phyloP scores from a whole-genome alignment of 2,888 invertebrate species.

The Petrolisthes manimaculis region DNA sequence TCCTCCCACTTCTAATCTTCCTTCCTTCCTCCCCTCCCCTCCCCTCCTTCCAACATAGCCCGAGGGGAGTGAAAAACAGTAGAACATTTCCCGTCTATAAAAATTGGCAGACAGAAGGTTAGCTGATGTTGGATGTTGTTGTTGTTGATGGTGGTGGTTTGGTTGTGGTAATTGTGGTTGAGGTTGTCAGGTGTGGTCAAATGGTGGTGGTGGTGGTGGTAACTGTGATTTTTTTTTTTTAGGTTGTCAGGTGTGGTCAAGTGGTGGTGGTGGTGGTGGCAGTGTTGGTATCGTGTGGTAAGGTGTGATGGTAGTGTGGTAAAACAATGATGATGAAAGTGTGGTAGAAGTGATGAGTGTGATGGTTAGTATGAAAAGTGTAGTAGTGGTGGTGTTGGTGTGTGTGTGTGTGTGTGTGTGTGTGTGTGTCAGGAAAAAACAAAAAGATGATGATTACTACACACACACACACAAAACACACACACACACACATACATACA shows the following conservation, averaged over 20 bases:
- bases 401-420: background rate
- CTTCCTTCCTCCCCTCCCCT: background rate
- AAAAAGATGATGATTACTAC: too few species aligned
- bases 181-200: background rate
- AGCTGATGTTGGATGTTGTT: background rate
- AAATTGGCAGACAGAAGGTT: conserved; percentile 11
- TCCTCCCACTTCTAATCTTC: conserved; percentile 11
- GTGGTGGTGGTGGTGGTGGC: conserved; percentile 13
- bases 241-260: background rate
- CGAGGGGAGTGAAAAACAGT: conserved; percentile 10
- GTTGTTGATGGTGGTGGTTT: conserved; percentile 2
- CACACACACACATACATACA: background rate
- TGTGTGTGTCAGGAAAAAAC: background rate
- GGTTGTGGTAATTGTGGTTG: conserved; percentile 4
- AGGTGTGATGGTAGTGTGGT: background rate
- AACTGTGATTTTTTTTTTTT: background rate
- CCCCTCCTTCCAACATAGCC: background rate
- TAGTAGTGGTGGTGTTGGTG: too few species aligned
- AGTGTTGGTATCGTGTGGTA: background rate
- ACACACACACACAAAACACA: background rate
- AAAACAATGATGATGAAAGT: background rate
- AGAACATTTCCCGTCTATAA: conserved; percentile 7
- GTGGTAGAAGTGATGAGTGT: background rate
- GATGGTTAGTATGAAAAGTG: background rate
- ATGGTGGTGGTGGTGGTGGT: background rate